phyloP scores from a whole-genome alignment of 2,797 vertebrate species.

The Lepidocolaptes lacrymiger region DNA sequence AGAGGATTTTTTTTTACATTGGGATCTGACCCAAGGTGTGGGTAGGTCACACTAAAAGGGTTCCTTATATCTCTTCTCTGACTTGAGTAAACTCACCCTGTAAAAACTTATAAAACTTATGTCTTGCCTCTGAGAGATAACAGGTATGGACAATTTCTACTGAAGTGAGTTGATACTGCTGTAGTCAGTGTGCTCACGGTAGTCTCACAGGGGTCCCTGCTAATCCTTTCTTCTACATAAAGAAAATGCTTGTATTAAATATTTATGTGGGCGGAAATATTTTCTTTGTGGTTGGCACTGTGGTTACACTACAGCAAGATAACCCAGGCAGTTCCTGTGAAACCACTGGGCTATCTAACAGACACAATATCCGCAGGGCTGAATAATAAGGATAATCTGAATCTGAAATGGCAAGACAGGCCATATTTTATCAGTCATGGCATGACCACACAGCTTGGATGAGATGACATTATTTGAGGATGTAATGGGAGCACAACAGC shows the following conservation, averaged over 20 bases:
- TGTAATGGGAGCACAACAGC: neutral
- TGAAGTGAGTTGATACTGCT: neutral
- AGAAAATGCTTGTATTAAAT: conserved; percentile 20
- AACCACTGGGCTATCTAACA: neutral
- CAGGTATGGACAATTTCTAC: neutral
- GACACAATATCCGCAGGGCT: neutral
- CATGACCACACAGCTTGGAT: neutral
- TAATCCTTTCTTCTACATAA: conserved; percentile 2
- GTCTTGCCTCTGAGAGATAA: neutral
- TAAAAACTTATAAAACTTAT: neutral
- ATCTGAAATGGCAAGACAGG: neutral
- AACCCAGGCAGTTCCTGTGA: neutral
- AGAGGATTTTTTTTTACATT: neutral
- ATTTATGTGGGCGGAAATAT: neutral
- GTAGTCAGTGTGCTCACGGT: neutral
- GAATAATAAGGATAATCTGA: neutral
- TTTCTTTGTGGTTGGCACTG: conserved; percentile 11
- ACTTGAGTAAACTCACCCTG: neutral
- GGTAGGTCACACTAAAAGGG: neutral
- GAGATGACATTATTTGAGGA: neutral
- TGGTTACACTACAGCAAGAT: neutral
- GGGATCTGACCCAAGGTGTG: neutral
- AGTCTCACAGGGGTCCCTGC: neutral
- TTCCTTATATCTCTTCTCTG: neutral
- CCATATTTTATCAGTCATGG: neutral